Evolutionary conservation across 2,888 invertebrate species (phyloP).

Genomic region (Cephus sareptanus): DNA sequence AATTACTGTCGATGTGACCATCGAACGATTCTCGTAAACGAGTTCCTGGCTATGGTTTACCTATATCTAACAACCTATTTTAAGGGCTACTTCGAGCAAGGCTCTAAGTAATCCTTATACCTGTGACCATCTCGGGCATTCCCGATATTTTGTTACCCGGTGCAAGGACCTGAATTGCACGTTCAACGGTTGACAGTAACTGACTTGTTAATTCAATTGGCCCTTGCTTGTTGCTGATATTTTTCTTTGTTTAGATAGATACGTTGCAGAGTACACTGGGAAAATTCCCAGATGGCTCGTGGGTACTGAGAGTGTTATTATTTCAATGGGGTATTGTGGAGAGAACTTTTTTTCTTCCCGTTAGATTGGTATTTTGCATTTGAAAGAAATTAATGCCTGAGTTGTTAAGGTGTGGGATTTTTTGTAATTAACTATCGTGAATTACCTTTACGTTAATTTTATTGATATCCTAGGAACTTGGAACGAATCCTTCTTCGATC

Average conservation of each 20-base stretch:
- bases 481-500: neutral
- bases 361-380: neutral
- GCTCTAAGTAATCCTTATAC: neutral
- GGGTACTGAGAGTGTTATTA: neutral
- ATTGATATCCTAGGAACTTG: neutral
- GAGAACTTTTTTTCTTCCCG: neutral
- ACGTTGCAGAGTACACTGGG: neutral
- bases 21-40: neutral
- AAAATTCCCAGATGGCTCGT: neutral
- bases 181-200: neutral
- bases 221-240: neutral
- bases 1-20: neutral
- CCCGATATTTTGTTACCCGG: neutral
- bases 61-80: neutral
- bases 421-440: neutral
- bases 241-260: neutral
- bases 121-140: neutral
- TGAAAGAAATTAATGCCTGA: neutral
- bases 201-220: neutral
- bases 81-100: neutral
- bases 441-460: neutral
- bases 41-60: neutral
- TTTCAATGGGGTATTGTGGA: neutral
- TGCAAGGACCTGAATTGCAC: neutral
- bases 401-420: neutral